Conservation (phyloP, 2,113 vertebrate species). For the Dunckerocampus dactyliophorus region DNA sequence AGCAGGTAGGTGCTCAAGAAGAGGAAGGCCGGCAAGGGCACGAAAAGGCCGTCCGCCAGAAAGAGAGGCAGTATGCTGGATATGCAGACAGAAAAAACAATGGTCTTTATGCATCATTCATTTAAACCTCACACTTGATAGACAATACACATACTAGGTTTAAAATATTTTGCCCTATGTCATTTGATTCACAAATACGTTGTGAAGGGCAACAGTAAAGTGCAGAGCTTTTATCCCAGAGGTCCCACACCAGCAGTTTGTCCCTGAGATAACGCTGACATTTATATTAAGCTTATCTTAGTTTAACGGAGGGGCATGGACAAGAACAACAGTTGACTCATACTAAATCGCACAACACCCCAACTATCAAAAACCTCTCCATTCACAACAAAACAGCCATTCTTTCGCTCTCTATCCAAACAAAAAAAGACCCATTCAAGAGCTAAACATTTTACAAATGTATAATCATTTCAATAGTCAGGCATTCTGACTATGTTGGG, state of each 20-base stretch:
- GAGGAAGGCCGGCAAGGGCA: constrained; percentile 79
- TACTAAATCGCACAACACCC: constrained; percentile 51
- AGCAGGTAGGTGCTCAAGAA: constrained; percentile 69
- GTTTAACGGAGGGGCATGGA: constrained; percentile 45
- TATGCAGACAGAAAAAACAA: constrained; percentile 6
- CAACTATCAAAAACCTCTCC: constrained; percentile 38
- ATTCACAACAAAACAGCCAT: constrained; percentile 42
- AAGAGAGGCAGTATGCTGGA: constrained; percentile 90
- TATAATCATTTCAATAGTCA: constrained; percentile 57
- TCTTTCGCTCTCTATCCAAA: constrained; percentile 24
- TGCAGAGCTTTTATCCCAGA: constrained; percentile 20
- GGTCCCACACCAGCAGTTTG: constrained; percentile 14
- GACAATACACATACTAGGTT: not conserved
- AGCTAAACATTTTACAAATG: constrained; percentile 62
- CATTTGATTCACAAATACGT: constrained; percentile 10
- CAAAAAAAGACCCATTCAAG: constrained; percentile 51
- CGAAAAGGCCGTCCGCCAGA: constrained; percentile 81
- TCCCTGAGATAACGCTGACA: constrained; percentile 27
- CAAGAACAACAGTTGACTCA: constrained; percentile 67
- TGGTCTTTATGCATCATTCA: not conserved
- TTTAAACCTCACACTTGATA: not conserved
- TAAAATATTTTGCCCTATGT: not conserved
- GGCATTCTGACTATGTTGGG: constrained; percentile 68
- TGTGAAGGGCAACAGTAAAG: constrained; percentile 15
- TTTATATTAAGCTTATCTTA: constrained; percentile 53